phyloP scores from a whole-genome alignment of 2,888 invertebrate genomes.

The Listrodromus nycthemerus region DNA sequence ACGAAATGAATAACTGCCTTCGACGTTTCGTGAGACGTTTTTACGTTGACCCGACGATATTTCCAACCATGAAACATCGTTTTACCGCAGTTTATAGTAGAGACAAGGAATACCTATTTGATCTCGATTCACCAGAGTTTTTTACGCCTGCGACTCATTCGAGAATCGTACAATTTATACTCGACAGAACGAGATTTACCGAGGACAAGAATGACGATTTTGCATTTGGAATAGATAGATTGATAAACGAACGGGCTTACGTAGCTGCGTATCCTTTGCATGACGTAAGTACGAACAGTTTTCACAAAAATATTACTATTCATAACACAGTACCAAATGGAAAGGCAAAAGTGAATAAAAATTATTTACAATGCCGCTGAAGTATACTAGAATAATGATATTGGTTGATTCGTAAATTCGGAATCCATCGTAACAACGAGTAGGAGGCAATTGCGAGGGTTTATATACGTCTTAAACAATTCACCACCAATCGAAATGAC shows the following conservation, averaged over 20 bases:
- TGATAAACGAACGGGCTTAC: constrained; percentile 90
- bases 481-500: constrained; percentile 38
- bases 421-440: constrained; percentile 4
- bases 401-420: constrained; percentile 14
- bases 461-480: constrained; percentile 28
- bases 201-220: constrained; percentile 88
- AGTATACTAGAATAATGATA: neutral
- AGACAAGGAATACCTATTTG: constrained; percentile 97
- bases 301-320: neutral
- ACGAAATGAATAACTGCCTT: constrained; percentile 86
- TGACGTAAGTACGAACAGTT: constrained; percentile 88
- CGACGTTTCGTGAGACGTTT: constrained; percentile 87
- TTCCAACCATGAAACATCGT: constrained; percentile 91
- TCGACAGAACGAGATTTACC: constrained; percentile 94
- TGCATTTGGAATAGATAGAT: constrained; percentile 92
- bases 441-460: constrained; percentile 28
- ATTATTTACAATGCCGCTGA: neutral
- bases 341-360: neutral
- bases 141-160: constrained; percentile 95
- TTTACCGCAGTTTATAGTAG: constrained; percentile 96
- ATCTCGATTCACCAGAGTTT: constrained; percentile 92
- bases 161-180: constrained; percentile 95
- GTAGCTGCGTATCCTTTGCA: constrained; percentile 94
- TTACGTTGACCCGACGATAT: constrained; percentile 89
- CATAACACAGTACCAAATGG: neutral